These are phyloP conservation scores for Morinoia aosen DNA, from an alignment of 2,888 invertebrate genomes.

Conservation along the genomic window DNA sequence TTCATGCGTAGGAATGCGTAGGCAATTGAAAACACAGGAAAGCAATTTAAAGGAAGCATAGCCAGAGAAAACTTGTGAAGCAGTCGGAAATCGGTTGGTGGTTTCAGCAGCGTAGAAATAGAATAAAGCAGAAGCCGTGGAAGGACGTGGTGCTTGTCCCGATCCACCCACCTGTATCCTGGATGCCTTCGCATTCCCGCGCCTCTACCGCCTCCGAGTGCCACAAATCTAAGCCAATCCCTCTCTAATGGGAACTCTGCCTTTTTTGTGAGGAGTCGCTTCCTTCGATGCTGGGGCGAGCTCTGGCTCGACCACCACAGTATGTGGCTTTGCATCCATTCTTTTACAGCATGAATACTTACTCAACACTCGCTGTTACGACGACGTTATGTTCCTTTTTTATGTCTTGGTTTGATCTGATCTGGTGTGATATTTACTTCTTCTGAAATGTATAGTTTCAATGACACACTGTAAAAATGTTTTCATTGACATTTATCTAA, in stretches of 20 bases:
- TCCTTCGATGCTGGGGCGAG: neutral
- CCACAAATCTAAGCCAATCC: conserved; percentile 43
- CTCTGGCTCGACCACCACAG: neutral
- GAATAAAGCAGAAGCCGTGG: neutral
- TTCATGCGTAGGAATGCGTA: neutral
- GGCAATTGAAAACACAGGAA: neutral
- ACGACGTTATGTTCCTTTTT: neutral
- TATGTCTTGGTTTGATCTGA: neutral
- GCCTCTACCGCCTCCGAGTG: conserved; percentile 28
- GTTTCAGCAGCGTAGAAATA: neutral
- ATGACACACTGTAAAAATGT: too few relatives aligned
- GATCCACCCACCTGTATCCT: conserved; percentile 31
- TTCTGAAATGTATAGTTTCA: neutral
- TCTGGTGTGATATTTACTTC: neutral
- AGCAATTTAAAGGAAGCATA: neutral
- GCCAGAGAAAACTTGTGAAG: neutral
- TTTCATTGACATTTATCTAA: neutral
- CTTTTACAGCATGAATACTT: neutral
- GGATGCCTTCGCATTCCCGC: conserved; percentile 35
- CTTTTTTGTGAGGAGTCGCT: conserved; percentile 20
- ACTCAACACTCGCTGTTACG: neutral
- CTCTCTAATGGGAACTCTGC: conserved; percentile 40
- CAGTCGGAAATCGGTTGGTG: neutral
- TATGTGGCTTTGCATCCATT: neutral
- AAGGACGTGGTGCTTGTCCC: neutral